These are phyloP conservation scores for Spicauda simplicius DNA, from an alignment of 2,888 invertebrate species.

Conservation along the genomic window DNA sequence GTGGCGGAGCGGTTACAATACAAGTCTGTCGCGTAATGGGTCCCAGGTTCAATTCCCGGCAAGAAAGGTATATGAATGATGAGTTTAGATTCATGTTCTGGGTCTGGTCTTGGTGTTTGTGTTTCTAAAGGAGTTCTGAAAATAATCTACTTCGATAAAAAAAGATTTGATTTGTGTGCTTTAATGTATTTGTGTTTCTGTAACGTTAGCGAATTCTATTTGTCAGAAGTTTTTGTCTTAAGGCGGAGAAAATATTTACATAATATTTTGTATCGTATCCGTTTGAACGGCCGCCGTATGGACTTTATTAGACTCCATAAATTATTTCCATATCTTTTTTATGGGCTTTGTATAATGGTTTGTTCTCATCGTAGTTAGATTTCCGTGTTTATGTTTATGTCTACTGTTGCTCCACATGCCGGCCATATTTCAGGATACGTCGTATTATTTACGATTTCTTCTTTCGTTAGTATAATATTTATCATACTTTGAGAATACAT, in stretches of 20 bases:
- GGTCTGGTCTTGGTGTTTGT: no score
- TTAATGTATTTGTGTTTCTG: no score
- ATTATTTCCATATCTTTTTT: conserved; percentile 36
- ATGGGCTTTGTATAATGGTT: conserved; percentile 35
- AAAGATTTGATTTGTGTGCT: no score
- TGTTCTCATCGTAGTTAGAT: conserved; percentile 27
- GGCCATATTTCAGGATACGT: background rate
- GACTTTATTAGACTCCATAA: conserved; percentile 33
- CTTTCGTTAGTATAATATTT: background rate
- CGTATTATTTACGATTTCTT: background rate
- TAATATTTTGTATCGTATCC: conserved; percentile 32
- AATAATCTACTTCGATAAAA: no score
- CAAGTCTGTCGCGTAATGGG: no score
- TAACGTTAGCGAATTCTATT: no score
- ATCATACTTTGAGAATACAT: background rate
- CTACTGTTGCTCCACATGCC: background rate
- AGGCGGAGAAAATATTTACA: conserved; percentile 29
- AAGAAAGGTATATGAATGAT: no score
- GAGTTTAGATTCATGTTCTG: no score
- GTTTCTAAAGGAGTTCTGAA: no score
- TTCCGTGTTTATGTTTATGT: conserved; percentile 25
- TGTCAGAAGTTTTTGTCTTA: conserved; percentile 5
- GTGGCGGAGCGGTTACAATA: no score
- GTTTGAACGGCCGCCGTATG: conserved; percentile 26
- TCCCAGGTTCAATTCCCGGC: no score